Conservation (phyloP, 35 echinoderm and acorn worm genomes). For the Amphiura filiformis region DNA sequence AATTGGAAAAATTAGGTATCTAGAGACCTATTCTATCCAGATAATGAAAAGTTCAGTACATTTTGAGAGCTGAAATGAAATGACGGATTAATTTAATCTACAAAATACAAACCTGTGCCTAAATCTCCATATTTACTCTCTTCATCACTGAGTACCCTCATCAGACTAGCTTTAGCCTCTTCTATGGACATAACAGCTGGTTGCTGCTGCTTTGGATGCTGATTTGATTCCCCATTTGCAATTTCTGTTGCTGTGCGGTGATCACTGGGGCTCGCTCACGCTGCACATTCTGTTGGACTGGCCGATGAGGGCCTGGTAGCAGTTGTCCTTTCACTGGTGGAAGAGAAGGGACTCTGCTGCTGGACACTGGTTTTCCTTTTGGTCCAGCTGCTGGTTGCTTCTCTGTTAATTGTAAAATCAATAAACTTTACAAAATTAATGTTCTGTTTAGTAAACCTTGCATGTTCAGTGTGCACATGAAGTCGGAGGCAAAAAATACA, state of each 20-base stretch:
- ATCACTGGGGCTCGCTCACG: neutral
- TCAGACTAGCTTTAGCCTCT: neutral
- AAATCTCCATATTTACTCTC: constrained; percentile 18
- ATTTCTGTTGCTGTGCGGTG: neutral
- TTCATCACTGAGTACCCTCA: constrained; percentile 19
- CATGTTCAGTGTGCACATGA: no score
- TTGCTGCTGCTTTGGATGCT: neutral
- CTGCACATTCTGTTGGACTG: neutral
- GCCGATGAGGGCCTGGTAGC: neutral
- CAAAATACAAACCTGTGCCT: constrained; percentile 26
- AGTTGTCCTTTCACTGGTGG: neutral
- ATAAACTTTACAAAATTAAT: no score
- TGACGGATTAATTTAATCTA: no score
- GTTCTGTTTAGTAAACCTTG: no score
- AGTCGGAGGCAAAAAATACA: no score
- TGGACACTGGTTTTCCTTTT: neutral
- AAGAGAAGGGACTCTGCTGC: neutral
- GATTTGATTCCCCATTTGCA: neutral
- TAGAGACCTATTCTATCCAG: neutral
- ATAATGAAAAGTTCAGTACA: neutral
- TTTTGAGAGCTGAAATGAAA: neutral
- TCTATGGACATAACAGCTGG: neutral
- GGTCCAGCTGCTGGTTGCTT: neutral
- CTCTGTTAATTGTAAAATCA: neutral
- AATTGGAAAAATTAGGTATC: neutral